These are phyloP conservation scores for Trachymyrmex cornetzi DNA, from an alignment of 1,140 invertebrate genomes.

Conservation along the genomic window DNA sequence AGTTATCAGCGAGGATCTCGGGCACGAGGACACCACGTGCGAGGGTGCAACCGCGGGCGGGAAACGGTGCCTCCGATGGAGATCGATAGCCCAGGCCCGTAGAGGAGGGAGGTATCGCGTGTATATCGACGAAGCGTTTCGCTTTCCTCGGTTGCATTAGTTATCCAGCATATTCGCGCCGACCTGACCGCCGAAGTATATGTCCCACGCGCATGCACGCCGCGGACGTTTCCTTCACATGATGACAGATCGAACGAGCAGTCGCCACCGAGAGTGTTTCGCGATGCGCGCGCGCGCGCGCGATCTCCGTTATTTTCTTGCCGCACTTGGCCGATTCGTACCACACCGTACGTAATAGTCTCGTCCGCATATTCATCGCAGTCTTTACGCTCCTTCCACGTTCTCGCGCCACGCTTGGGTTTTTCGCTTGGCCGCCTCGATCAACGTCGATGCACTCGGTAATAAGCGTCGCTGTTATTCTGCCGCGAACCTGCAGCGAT, in stretches of 20 bases:
- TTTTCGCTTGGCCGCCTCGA: background rate
- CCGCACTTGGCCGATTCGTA: background rate
- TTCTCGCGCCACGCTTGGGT: background rate
- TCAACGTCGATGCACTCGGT: background rate
- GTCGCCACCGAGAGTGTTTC: constrained; percentile 37
- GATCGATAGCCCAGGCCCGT: constrained; percentile 47
- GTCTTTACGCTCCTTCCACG: background rate
- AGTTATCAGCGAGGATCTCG: constrained; percentile 3
- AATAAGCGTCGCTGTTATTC: background rate
- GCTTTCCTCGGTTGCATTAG: constrained; percentile 24
- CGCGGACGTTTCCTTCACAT: constrained; percentile 5
- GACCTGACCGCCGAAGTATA: background rate
- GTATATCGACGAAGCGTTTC: constrained; percentile 49
- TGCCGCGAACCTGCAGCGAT: background rate
- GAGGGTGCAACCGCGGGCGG: constrained; percentile 1
- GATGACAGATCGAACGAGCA: constrained; percentile 59
- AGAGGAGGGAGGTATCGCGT: background rate
- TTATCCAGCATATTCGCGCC: background rate
- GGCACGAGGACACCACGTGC: constrained; percentile 44
- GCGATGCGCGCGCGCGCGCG: background rate
- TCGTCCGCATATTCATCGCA: background rate
- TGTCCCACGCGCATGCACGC: constrained; percentile 40
- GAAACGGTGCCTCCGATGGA: constrained; percentile 4
- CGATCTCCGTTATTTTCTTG: background rate
- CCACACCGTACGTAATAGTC: background rate